Evolutionary conservation across 2,113 vertebrate species (phyloP), one percentile per base, ranked within the genome.

Genomic region (Centropus bengalensis): DNA sequence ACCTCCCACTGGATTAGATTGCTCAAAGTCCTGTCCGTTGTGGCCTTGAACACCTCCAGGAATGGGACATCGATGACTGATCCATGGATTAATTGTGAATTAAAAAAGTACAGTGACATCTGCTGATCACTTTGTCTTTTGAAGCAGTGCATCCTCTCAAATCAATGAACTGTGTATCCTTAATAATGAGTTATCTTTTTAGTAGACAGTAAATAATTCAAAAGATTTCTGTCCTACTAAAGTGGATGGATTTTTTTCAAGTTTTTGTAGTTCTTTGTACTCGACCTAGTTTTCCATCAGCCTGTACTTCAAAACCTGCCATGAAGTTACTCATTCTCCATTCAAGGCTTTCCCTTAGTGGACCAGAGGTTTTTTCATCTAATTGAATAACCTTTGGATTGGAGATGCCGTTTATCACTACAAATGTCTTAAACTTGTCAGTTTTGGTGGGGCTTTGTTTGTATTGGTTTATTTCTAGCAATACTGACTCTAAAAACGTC

Each of bases 271-370:
- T 38, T 45, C 9, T 30, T 63, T 22, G 3, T 79, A 14, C 9
- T 79, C 60, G 32, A 24, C 3, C 3, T 49, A 59, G 56, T 19
- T 16, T 62, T 3, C 10, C 6, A 12, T 86, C 13, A 74, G 4
- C 6, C 6, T 45, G 12, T 28, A 67, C 21, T 20, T 33, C 3
- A 44, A 49, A 55, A 16, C 38, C 5, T 47, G 68, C 22, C 13
- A 6, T 5, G 45, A 1, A 5, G 1, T 24, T 42, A 14, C 2
- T 78, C 30, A 23, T 12, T 28, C 49, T 55, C 24, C 12, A 3
- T 67, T 54, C 7, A 6, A 17, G 66, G 12, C 38, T 70, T 40
- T 14, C 0, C 42, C 6, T 54, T 54, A 4, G 42, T 21, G 33
- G 14, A 28, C 5, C 12, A 28, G 36, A 38, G 3, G 3, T 16